Base-by-base conservation (phyloP, 1,140 invertebrate genomes). In the Drosophila baimaii region DNA sequence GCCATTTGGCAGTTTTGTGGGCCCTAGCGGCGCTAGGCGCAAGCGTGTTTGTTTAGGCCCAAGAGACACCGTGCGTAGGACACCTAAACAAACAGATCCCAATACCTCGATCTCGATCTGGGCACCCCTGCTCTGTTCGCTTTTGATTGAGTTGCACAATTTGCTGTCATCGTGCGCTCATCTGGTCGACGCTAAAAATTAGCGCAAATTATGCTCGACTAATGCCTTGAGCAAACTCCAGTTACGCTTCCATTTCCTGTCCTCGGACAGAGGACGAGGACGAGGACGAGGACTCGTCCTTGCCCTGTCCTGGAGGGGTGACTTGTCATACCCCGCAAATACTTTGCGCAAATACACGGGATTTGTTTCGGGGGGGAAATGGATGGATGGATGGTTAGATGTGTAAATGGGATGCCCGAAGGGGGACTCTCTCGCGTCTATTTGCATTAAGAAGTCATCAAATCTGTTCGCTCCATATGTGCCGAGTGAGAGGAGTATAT, bases 141-240 rank as follows among this genome's bases (percentile, higher is more conserved):
- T 17, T 8, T 27, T 77, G 77, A 89, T 88, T 84, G 77, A 84
- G 81, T 78, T 75, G 81, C 80, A 68, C 49, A 64, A 58, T 35
- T 65, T 35, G 70, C 59, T 65, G 31, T 79, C 77, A 59, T 79
- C 74, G 74, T 47, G 49, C 23, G 17, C 47, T 54, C 57, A 75
- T 46, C 55, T 59, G 66, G 56, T 49, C 44, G 47, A 63, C 9
- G 61, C 41, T 70, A 75, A 77, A 90, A 84, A 89, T 89, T 89
- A 89, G 81, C 85, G 84, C 81, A 90, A 85, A 89, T 89, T 89
- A 89, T 84, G 77, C 82, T 63, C 74, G 62, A 52, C 85, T 89
- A 89, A 89, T 89, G 74, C 84, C 63, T 49, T 72, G 58, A 59
- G 85, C 43, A 89, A 89, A 89, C 85, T 74, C 25, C 69, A 49